phyloP scores from a whole-genome alignment of 2,888 invertebrate genomes.

The Orthonevra nobilis region DNA sequence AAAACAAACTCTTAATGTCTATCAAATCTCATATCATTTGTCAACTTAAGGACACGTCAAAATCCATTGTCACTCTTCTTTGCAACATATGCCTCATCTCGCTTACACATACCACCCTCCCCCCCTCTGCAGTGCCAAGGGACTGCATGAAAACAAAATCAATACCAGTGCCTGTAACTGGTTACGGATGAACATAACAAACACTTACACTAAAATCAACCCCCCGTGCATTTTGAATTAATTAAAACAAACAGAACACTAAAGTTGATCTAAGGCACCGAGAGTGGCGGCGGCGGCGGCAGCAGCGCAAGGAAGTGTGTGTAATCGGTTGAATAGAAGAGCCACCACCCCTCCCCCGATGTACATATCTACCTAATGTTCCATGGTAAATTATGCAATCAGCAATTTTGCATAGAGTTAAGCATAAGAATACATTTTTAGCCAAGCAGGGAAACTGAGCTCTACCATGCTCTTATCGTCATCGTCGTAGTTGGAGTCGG shows the following conservation, averaged over 20 bases:
- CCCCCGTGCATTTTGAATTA: constrained; percentile 67
- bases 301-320: constrained; percentile 22
- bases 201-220: constrained; percentile 31
- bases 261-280: constrained; percentile 57
- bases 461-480: constrained; percentile 3
- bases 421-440: constrained; percentile 60
- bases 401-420: constrained; percentile 73
- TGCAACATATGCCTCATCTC: constrained; percentile 49
- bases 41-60: constrained; percentile 65
- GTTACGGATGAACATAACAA: constrained; percentile 7
- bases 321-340: constrained; percentile 52
- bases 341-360: neutral
- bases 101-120: constrained; percentile 20
- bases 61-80: constrained; percentile 56
- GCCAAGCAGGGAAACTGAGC: neutral
- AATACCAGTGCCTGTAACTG: constrained; percentile 22
- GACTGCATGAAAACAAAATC: no score
- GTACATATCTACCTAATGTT: constrained; percentile 66
- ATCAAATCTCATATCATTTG: constrained; percentile 64
- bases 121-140: constrained; percentile 56
- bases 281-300: neutral
- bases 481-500: constrained; percentile 19
- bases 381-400: constrained; percentile 75
- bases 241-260: constrained; percentile 68
- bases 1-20: constrained; percentile 53